phyloP scores from a whole-genome alignment of 2,888 invertebrate genomes.

The Ectemnius lituratus region DNA sequence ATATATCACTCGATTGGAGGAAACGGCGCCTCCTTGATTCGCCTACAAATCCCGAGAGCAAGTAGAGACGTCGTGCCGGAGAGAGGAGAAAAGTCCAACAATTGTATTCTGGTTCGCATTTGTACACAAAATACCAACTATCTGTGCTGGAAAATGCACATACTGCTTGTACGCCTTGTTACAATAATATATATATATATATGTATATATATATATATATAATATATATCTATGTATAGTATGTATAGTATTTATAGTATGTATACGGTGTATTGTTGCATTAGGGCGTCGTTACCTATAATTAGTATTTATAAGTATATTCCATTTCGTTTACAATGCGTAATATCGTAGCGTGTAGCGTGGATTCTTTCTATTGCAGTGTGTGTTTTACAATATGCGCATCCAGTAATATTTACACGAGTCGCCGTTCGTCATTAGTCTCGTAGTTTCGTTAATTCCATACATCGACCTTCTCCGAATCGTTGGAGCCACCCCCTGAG shows the following conservation, averaged over 20 bases:
- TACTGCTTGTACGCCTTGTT: constrained; percentile 65
- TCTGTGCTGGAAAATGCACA: constrained; percentile 73
- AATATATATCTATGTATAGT: constrained; percentile 68
- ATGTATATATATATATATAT: constrained; percentile 57
- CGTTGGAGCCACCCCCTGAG: not conserved
- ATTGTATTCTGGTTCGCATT: constrained; percentile 47
- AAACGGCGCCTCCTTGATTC: no score
- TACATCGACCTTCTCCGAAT: not conserved
- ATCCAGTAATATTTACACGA: constrained; percentile 54
- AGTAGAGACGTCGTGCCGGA: not conserved
- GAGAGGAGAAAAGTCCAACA: constrained; percentile 35
- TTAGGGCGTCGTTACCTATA: constrained; percentile 63
- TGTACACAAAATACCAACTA: constrained; percentile 76
- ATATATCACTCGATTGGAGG: no score
- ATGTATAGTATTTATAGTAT: constrained; percentile 60
- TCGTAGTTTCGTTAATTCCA: constrained; percentile 27
- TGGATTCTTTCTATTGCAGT: constrained; percentile 53
- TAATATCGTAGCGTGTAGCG: constrained; percentile 62
- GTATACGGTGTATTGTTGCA: constrained; percentile 10
- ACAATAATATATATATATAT: constrained; percentile 52
- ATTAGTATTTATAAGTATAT: constrained; percentile 67
- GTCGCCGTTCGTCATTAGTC: constrained; percentile 35
- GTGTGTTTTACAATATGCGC: constrained; percentile 41
- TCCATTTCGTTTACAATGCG: constrained; percentile 59
- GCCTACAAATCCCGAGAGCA: no score